Conservation (phyloP, 2,113 vertebrate species). For the Eira barbara region DNA sequence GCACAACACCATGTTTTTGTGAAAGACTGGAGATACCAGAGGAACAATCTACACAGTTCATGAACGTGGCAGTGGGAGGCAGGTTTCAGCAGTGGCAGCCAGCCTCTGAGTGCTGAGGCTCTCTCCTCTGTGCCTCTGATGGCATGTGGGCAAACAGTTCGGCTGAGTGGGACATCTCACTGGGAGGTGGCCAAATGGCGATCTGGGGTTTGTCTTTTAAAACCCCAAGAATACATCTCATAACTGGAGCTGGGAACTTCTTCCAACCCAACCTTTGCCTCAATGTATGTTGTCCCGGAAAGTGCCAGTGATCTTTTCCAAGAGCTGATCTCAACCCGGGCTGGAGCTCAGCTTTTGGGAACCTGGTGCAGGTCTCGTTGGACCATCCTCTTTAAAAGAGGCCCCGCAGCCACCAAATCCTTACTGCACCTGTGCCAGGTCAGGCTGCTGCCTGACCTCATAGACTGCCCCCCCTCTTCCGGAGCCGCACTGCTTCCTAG, state of each 20-base stretch:
- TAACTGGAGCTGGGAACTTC: background rate
- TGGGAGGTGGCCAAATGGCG: background rate
- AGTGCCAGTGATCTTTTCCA: constrained; percentile 23
- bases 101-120: background rate
- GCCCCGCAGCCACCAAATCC: background rate
- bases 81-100: background rate
- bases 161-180: background rate
- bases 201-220: background rate
- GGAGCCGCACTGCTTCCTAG: background rate
- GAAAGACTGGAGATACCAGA: background rate
- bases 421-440: background rate
- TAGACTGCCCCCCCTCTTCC: background rate
- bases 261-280: constrained; percentile 4
- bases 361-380: background rate
- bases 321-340: background rate
- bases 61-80: background rate
- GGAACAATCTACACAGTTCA: background rate
- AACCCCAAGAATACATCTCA: background rate
- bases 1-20: constrained; percentile 39
- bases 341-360: background rate
- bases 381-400: background rate
- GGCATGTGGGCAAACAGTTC: background rate
- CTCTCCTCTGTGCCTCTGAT: background rate
- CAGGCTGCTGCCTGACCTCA: background rate
- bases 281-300: background rate